Evolutionary conservation across 2,797 vertebrate genomes (phyloP), one percentile per base, ranked within the genome.

Genomic region (Cirrhinus molitorella): DNA sequence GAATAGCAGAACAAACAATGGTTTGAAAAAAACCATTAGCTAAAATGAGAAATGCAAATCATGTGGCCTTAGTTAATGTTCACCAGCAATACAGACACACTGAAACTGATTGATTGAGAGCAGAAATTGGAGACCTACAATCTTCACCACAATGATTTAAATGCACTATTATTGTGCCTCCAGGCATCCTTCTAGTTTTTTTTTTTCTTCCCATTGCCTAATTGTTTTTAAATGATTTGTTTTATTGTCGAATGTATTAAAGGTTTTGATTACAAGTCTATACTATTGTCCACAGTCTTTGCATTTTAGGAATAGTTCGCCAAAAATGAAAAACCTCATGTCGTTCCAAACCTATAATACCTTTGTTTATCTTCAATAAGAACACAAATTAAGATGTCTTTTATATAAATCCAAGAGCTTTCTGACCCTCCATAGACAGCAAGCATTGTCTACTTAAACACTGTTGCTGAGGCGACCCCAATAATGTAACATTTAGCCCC

Each of bases 41-140:
- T 63, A 10, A 49, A 68, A 70, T 14, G 75, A 51, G 28, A 47
- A 23, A 45, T 77, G 65, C 47, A 71, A 51, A 79, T 70, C 88
- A 88, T 74, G 81, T 83, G 75, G 61, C 76, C 83, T 71, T 84
- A 47, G 65, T 65, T 45, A 85, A 86, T 89, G 72, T 85, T 78
- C 85, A 74, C 77, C 70, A 66, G 82, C 37, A 53, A 57, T 12
- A 9, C 59, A 31, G 61, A 59, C 11, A 25, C 49, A 5, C 12
- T 74, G 55, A 13, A 25, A 37, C 23, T 14, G 16, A 51, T 9
- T n/a, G 19, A 31, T 28, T 37, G 31, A 59, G 10, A 53, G 19
- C 59, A 31, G 51, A 28, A 31, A 45, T 25, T 45, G 51, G 14
- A 25, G 16, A 40, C 34, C 19, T 61, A 21, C 7, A 61, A 59